Conservation (phyloP, 2,113 vertebrate genomes). For the Daphoenositta chrysoptera region DNA sequence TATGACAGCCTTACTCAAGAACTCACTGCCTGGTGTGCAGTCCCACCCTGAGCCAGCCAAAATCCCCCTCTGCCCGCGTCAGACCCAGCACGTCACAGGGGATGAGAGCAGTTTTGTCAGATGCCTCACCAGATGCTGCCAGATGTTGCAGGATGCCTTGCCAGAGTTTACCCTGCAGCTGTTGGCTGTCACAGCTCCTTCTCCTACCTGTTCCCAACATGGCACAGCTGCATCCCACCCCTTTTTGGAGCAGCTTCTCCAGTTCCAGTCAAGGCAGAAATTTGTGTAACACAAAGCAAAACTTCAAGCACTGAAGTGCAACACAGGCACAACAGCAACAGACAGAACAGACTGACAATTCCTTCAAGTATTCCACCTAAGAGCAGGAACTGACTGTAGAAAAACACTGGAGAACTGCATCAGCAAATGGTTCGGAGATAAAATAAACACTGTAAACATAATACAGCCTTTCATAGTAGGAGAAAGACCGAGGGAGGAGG, state of each 20-base stretch:
- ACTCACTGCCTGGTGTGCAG: neutral
- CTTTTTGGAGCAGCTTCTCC: neutral
- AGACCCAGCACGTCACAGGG: neutral
- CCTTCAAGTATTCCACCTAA: constrained; percentile 24
- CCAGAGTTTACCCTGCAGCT: neutral
- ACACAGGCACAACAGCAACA: neutral
- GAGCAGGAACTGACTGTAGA: neutral
- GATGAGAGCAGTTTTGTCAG: neutral
- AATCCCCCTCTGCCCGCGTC: neutral
- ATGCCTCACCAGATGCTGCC: neutral
- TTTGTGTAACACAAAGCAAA: neutral
- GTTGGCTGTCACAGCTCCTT: neutral
- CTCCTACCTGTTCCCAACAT: neutral
- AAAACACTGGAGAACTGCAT: constrained; percentile 10
- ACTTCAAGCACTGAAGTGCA: neutral
- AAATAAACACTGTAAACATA: constrained; percentile 64
- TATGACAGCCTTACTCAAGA: neutral
- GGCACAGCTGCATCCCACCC: neutral
- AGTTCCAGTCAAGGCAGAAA: neutral
- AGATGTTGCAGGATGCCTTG: neutral
- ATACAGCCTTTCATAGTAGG: constrained; percentile 57
- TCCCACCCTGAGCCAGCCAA: neutral
- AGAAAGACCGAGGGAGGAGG: constrained; percentile 54
- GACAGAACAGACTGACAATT: neutral
- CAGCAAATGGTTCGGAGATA: constrained; percentile 53